Conservation (phyloP, 53 echinoderm and acorn worm species). For the Paracentrotus lividus region DNA sequence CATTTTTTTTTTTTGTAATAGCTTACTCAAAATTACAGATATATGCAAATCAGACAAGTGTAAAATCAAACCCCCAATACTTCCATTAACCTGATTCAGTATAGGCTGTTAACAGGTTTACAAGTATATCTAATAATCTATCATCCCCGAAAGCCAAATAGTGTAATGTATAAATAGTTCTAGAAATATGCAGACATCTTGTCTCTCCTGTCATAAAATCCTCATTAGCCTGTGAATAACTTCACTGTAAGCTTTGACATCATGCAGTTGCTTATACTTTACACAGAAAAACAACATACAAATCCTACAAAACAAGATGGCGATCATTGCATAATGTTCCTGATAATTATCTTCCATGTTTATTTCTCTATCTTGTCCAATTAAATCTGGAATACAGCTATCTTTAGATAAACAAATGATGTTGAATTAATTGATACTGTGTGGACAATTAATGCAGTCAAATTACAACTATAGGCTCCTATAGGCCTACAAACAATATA, state of each 20-base stretch:
- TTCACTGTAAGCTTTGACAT: not conserved
- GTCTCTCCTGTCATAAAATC: slow-evolving; percentile 10
- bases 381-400: not conserved
- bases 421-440: not conserved
- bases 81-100: not conserved
- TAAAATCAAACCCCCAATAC: not conserved
- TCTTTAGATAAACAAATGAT: not conserved
- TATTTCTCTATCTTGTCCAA: not conserved
- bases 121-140: not conserved
- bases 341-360: slow-evolving; percentile 26
- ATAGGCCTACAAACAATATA: no score
- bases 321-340: slow-evolving; percentile 34
- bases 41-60: no score
- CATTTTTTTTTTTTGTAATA: no score
- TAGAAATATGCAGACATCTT: slow-evolving; percentile 8
- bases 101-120: not conserved
- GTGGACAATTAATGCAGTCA: no score
- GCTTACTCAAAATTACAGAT: no score
- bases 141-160: not conserved
- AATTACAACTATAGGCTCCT: no score
- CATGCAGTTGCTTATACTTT: not conserved
- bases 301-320: not conserved
- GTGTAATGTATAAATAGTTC: not conserved
- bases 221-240: not conserved
- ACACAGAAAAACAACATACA: not conserved